A percentile compares a stretch with the other conserved stretches of the same genome.
These are phyloP conservation scores for Rhynchonycteris naso DNA, from an alignment of 2,797 vertebrate genomes.

Conservation along the genomic window DNA sequence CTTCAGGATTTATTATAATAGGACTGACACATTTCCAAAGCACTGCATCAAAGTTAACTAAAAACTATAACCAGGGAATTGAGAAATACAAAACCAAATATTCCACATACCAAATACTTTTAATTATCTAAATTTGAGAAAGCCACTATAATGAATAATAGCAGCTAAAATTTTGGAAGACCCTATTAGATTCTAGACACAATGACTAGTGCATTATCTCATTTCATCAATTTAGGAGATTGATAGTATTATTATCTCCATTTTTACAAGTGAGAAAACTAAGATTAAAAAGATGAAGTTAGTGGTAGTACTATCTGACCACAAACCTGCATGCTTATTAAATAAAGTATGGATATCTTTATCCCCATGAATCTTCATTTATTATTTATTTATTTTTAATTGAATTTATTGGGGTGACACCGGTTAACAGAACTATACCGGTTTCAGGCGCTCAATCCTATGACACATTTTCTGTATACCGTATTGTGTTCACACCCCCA, in stretches of 20 bases:
- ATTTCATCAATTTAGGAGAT: background rate
- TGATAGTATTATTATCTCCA: background rate
- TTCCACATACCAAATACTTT: constrained; percentile 54
- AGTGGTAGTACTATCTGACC: background rate
- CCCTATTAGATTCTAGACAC: background rate
- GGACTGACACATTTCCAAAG: constrained; percentile 70
- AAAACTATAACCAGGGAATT: constrained; percentile 49
- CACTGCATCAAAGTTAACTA: constrained; percentile 65
- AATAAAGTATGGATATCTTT: background rate
- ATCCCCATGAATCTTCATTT: background rate
- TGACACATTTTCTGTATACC: too few species aligned
- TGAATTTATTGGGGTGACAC: too few species aligned
- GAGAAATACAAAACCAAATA: constrained; percentile 58
- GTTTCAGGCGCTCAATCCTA: too few species aligned
- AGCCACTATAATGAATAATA: background rate
- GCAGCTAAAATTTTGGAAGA: background rate
- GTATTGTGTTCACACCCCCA: too few species aligned
- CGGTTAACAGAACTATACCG: too few species aligned
- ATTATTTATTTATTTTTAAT: background rate
- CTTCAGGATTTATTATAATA: constrained; percentile 56
- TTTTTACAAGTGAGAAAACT: background rate
- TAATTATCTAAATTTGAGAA: constrained; percentile 20
- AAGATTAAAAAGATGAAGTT: background rate
- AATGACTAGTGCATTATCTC: background rate
- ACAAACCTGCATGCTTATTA: background rate